A percentile compares a stretch with the other conserved stretches of the same genome.
Conservation (phyloP, 1,140 invertebrate genomes). For the Drosophila nigromelanica region DNA sequence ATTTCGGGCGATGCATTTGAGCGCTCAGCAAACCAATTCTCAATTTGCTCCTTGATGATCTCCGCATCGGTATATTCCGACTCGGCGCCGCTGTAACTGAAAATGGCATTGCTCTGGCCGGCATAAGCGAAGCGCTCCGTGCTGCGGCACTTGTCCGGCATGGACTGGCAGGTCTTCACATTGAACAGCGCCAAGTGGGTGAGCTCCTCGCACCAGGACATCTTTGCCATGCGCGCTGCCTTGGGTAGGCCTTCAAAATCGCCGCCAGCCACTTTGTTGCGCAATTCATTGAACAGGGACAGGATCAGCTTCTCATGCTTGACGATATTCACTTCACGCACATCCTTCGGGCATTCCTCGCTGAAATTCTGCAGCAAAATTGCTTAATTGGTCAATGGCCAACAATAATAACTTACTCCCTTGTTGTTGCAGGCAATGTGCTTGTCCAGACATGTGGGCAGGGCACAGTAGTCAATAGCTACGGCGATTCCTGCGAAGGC, state of each 20-base stretch:
- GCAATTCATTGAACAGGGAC: constrained; percentile 54
- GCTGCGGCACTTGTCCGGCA: constrained; percentile 65
- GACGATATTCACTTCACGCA: constrained; percentile 42
- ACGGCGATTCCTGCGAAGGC: background rate
- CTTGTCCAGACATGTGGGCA: constrained; percentile 64
- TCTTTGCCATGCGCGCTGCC: constrained; percentile 65
- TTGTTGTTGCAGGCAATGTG: constrained; percentile 68
- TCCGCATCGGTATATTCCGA: constrained; percentile 57
- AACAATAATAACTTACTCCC: constrained; percentile 39
- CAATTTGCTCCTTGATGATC: constrained; percentile 61
- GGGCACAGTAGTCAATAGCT: constrained; percentile 55
- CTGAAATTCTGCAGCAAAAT: constrained; percentile 49
- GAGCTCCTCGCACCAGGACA: constrained; percentile 69
- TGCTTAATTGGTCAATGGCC: background rate
- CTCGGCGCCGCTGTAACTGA: constrained; percentile 61
- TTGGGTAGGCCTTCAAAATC: constrained; percentile 48
- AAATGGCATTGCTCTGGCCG: constrained; percentile 63
- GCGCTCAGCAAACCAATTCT: constrained; percentile 60
- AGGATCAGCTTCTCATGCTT: constrained; percentile 55
- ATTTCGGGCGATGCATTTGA: constrained; percentile 39
- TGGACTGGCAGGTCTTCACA: constrained; percentile 49
- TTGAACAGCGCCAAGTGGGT: constrained; percentile 53
- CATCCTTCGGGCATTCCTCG: constrained; percentile 48
- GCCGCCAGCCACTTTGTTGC: constrained; percentile 62
- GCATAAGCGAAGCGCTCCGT: constrained; percentile 64